phyloP scores from a whole-genome alignment of 2,888 invertebrate genomes.

The Cosmia trapezina region DNA sequence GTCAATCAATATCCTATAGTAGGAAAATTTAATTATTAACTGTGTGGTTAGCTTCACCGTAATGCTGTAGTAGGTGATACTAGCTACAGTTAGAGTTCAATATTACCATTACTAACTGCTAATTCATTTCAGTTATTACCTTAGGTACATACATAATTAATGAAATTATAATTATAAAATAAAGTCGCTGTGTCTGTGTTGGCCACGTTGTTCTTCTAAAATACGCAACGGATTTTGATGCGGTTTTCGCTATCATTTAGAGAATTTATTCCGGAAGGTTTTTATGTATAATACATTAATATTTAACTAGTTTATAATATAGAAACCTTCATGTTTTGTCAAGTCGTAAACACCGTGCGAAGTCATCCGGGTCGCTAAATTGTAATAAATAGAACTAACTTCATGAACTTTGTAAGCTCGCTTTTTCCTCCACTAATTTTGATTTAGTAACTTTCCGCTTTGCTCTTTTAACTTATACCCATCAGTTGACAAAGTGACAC shows the following conservation, averaged over 20 bases:
- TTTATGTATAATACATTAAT: too few relatives aligned
- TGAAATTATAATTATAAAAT: background rate
- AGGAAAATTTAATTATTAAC: slow-evolving; percentile 28
- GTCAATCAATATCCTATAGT: slow-evolving; percentile 31
- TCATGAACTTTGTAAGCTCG: background rate
- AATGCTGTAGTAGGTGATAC: background rate
- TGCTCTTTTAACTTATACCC: slow-evolving; percentile 29
- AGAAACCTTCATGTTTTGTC: too few relatives aligned
- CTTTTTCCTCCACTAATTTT: background rate
- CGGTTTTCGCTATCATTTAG: too few relatives aligned
- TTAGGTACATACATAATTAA: background rate
- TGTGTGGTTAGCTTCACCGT: background rate
- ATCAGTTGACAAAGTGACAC: slow-evolving; percentile 64
- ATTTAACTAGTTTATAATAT: too few relatives aligned
- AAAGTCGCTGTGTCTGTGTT: too few relatives aligned
- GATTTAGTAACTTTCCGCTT: background rate
- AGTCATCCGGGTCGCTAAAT: too few relatives aligned
- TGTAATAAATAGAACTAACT: background rate
- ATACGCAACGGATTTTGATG: too few relatives aligned
- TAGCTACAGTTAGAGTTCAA: background rate
- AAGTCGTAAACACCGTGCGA: too few relatives aligned
- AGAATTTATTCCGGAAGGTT: too few relatives aligned
- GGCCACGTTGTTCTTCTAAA: too few relatives aligned
- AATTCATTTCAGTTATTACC: background rate
- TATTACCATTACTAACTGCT: background rate